Evolutionary conservation across 2,797 vertebrate genomes (phyloP), one percentile per base, ranked within the genome.

Genomic region (Semotilus atromaculatus): DNA sequence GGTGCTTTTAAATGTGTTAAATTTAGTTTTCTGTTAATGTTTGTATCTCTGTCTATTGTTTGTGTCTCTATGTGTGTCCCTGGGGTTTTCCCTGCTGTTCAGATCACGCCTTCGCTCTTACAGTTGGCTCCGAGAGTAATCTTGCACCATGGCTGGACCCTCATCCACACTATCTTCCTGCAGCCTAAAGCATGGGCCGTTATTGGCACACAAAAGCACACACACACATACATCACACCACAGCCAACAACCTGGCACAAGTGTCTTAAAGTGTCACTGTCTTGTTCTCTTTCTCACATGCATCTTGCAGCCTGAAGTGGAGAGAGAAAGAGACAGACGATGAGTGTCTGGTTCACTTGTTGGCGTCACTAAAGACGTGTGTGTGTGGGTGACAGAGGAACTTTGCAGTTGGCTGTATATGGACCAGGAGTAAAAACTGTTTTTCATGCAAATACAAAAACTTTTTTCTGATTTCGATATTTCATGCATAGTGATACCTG

Each of bases 21-120:
- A 40, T 45, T 18, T 60, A 26, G 40, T 79, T 64, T 66, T 29
- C 6, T 79, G n/a, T n/a, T n/a, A n/a, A n/a, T 77, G 43, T 76
- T 16, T 67, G 60, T 83, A 9, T 55, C 16, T 48, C 14, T 45
- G n/a, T n/a, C n/a, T n/a, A n/a, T n/a, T 77, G 43, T 76, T 16
- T 67, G 60, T 83, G 14, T 55, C 16, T 48, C 14, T 45, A 8
- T 64, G 8, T 76, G 62, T 78, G 19, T 78, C 45, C 38, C 55
- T 43, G 40, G 81, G 88, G 77, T 83, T 83, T 77, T 86, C 72
- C 87, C 82, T 86, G 87, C 84, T 81, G 81, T 83, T 88, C 67
- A 88, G 80, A 89, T 88, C 84, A 84, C 78, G 67, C 64, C 68
- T 81, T 73, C 81, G 1, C 80, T 80, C 45, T 71, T 38, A 74